A percentile compares a stretch with the other conserved stretches of the same genome.
These are phyloP conservation scores for Lumbricus terrestris DNA, from an alignment of 2,888 invertebrate genomes.

Conservation along the genomic window DNA sequence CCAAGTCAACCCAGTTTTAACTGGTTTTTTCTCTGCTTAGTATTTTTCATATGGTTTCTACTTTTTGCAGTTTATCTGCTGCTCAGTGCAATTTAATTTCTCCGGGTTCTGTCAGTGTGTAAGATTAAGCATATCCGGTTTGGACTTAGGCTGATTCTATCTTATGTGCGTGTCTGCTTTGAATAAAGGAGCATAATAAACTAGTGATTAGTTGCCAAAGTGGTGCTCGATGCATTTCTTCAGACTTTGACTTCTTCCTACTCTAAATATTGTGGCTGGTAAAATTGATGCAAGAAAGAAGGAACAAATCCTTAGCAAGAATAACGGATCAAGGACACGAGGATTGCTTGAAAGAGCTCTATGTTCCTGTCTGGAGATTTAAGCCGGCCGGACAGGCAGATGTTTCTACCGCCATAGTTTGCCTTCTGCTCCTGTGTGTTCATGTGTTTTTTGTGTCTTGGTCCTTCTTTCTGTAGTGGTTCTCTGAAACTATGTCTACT, in stretches of 20 bases:
- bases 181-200: not conserved
- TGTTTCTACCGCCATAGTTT: too few relatives aligned
- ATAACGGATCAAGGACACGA: not conserved
- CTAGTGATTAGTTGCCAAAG: not conserved
- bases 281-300: not conserved
- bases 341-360: too few relatives aligned
- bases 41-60: not conserved
- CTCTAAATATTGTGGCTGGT: not conserved
- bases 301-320: too few relatives aligned
- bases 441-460: too few relatives aligned
- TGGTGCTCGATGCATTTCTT: not conserved
- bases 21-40: not conserved
- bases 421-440: too few relatives aligned
- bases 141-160: not conserved
- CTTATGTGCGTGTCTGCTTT: not conserved
- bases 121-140: not conserved
- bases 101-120: slow-evolving; percentile 40
- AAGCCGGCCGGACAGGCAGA: too few relatives aligned
- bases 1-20: not conserved
- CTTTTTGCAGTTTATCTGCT: not conserved
- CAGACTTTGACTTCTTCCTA: not conserved
- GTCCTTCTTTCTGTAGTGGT: too few relatives aligned
- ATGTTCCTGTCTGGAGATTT: too few relatives aligned
- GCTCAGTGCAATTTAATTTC: too few relatives aligned
- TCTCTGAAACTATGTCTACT: too few relatives aligned